A percentile compares a stretch with the other conserved stretches of the same genome.
phyloP scores from a whole-genome alignment of 2,888 invertebrate genomes.

The Drosophila fulvimacula region DNA sequence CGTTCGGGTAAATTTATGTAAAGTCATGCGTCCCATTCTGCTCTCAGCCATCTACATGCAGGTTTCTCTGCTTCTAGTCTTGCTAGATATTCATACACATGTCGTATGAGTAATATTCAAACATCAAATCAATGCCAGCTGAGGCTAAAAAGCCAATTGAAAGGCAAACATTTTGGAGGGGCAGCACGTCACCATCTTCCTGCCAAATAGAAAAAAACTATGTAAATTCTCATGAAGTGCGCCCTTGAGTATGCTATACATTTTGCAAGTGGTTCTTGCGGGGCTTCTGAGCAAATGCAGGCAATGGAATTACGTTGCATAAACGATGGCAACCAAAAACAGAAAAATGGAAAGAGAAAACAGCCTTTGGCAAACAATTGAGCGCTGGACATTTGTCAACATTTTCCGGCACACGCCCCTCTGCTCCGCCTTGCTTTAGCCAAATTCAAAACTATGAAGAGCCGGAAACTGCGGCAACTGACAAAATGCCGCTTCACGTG shows the following conservation, averaged over 20 bases:
- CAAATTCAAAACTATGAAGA: slow-evolving; percentile 36
- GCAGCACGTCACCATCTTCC: background rate
- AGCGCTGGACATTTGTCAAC: slow-evolving; percentile 62
- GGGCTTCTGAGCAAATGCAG: slow-evolving; percentile 36
- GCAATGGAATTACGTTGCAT: slow-evolving; percentile 38
- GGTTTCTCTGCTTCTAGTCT: slow-evolving; percentile 7
- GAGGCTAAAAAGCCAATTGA: slow-evolving; percentile 50
- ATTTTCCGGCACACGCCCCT: slow-evolving; percentile 9
- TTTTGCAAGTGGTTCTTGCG: slow-evolving; percentile 17
- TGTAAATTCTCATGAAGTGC: slow-evolving; percentile 47
- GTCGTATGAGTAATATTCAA: slow-evolving; percentile 47
- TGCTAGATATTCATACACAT: slow-evolving; percentile 51
- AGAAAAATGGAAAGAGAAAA: background rate
- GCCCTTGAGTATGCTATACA: slow-evolving; percentile 20
- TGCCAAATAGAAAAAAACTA: slow-evolving; percentile 11
- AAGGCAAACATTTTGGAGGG: slow-evolving; percentile 36
- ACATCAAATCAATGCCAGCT: slow-evolving; percentile 57
- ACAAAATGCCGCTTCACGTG: slow-evolving; percentile 61
- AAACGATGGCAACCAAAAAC: slow-evolving; percentile 15
- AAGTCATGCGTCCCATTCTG: slow-evolving; percentile 25
- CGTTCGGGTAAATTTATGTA: slow-evolving; percentile 47
- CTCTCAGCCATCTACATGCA: background rate
- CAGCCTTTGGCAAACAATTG: slow-evolving; percentile 44
- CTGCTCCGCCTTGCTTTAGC: background rate
- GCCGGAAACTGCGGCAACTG: slow-evolving; percentile 60